These are phyloP conservation scores for Metaphire vulgaris DNA, from an alignment of 1,140 invertebrate species.

Conservation along the genomic window DNA sequence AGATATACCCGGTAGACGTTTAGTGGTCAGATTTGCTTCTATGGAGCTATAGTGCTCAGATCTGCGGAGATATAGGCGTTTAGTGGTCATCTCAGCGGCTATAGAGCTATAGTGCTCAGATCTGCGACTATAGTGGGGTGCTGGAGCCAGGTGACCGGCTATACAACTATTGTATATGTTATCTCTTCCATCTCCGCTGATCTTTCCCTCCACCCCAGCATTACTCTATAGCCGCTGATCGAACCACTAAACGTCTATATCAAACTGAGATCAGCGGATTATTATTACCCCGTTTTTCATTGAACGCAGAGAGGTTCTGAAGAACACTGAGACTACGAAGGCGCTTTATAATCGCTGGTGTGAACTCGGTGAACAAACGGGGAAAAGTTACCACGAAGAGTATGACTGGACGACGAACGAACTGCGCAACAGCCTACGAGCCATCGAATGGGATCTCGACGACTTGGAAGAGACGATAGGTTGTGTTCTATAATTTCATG, in stretches of 20 bases:
- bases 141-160: background rate
- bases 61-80: too few relatives aligned
- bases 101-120: too few relatives aligned
- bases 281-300: constrained; percentile 23
- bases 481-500: too few relatives aligned
- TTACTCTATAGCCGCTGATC: too few relatives aligned
- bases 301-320: constrained; percentile 75
- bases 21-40: too few relatives aligned
- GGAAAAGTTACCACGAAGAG: constrained; percentile 67
- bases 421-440: constrained; percentile 77
- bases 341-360: constrained; percentile 80
- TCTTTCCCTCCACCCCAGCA: too few relatives aligned
- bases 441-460: constrained; percentile 93
- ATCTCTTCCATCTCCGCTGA: too few relatives aligned
- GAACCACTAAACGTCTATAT: too few relatives aligned
- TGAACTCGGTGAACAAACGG: constrained; percentile 66
- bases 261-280: too few relatives aligned
- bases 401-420: constrained; percentile 90
- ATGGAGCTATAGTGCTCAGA: too few relatives aligned
- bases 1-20: too few relatives aligned
- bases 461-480: constrained; percentile 91
- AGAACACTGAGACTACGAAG: constrained; percentile 80
- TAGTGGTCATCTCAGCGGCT: too few relatives aligned
- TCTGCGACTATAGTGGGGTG: background rate
- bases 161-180: constrained; percentile 20